Base-by-base conservation (phyloP, 2,888 invertebrate species). In the Bembecia ichneumoniformis region DNA sequence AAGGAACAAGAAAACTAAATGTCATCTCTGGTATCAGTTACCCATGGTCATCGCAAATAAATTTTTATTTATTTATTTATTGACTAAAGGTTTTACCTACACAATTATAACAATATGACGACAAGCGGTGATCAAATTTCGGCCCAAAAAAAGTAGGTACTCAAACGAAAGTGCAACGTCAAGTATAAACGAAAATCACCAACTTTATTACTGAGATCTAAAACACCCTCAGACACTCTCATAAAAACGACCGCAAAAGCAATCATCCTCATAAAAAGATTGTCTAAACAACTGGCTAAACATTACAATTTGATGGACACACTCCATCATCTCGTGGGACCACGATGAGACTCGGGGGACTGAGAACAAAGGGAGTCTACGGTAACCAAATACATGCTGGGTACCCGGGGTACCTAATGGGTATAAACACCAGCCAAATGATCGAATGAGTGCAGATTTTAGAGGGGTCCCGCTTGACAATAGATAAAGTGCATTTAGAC, bases 391-490 rank as follows among this genome's bases (percentile, higher is more conserved):
- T 44, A 15, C 44, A 11, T 10, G 44, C 16, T 7, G 55, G 49
- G 14, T 28, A 28, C 28, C 28, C 35, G 51, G 53, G 63, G 63
- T 61, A 59, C 59, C 63, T 82, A 82, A 82, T 81, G 77, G 76
- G 70, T 70, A 81, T 82, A 82, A 83, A 83, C 81, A 82, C 74
- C 75, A 70, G 74, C 75, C 77, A 80, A 79, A 80, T 82, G 82
- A 81, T 82, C 68, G 82, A 81, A 68, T 68, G 72, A 57, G 54
- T 53, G 20, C 44, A 44, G 44, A 44, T 44, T 44, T 44, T 44
- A 15, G 44, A 17, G 44, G 44, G 15, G 40, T 13, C 40, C 40
- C n/a, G 7, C 11, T 40, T 40, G n/a, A 5, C 14, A 28, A 28
- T 28, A 28, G 28, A 28, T 28, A 28, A 13, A 14, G 40, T 40